Conservation (phyloP, 2,888 invertebrate genomes). For the Pristionchus japonicus region DNA sequence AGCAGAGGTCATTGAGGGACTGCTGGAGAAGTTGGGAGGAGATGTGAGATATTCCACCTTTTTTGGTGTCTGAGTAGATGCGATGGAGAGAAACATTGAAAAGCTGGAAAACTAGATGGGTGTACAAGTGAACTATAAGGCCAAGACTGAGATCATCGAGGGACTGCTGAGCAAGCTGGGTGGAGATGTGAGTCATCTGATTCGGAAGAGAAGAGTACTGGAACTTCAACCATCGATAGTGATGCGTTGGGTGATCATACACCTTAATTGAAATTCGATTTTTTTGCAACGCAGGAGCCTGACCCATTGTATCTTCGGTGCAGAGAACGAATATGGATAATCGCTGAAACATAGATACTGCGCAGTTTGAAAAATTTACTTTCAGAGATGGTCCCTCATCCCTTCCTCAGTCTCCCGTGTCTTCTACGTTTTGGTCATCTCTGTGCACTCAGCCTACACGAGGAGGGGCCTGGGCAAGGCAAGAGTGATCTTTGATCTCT, state of each 20-base stretch:
- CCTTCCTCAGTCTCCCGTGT: neutral
- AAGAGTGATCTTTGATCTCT: neutral
- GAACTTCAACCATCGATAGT: too few species aligned
- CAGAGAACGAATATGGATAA: neutral
- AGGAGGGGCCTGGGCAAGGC: slow-evolving; percentile 29
- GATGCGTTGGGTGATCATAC: too few species aligned
- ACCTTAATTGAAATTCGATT: too few species aligned
- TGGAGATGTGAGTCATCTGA: neutral
- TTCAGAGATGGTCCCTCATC: slow-evolving; percentile 27
- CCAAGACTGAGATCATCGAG: too few species aligned
- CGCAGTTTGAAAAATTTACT: neutral
- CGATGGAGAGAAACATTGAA: too few species aligned
- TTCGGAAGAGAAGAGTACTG: too few species aligned
- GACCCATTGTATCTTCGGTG: too few species aligned
- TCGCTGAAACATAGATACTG: neutral
- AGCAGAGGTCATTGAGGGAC: neutral
- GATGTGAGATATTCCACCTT: neutral
- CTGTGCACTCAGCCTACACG: neutral
- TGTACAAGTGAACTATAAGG: too few species aligned
- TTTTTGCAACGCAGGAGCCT: too few species aligned
- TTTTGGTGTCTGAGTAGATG: too few species aligned
- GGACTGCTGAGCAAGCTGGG: neutral
- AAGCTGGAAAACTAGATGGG: too few species aligned
- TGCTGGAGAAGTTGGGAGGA: neutral
- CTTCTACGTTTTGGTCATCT: slow-evolving; percentile 31